phyloP scores from a whole-genome alignment of 2,888 invertebrate genomes.

The Lasioglossum figueresi region DNA sequence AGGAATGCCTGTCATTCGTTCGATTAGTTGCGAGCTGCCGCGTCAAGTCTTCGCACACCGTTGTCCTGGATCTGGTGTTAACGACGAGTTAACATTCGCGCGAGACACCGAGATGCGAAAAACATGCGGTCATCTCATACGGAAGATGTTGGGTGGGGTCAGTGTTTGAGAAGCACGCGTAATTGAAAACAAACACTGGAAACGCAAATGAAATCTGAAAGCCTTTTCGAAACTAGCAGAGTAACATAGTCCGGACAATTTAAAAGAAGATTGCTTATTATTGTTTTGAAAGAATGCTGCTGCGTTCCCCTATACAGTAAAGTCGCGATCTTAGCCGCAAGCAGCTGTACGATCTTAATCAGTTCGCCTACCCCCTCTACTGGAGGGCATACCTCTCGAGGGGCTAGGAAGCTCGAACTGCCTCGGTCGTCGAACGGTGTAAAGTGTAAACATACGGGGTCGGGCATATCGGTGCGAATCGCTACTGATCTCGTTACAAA shows the following conservation, averaged over 20 bases:
- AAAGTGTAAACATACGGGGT: too few species aligned
- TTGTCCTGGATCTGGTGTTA: background rate
- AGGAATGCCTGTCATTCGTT: slow-evolving; percentile 69
- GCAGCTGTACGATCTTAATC: too few species aligned
- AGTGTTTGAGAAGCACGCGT: background rate
- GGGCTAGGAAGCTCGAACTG: too few species aligned
- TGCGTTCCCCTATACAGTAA: background rate
- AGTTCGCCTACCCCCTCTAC: too few species aligned
- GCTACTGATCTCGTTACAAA: too few species aligned
- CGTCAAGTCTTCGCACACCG: background rate
- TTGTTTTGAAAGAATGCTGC: background rate
- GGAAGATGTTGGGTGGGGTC: background rate
- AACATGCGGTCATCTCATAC: background rate
- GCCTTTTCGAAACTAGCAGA: background rate
- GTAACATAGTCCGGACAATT: background rate
- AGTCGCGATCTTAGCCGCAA: too few species aligned
- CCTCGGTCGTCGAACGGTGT: too few species aligned
- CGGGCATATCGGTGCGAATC: too few species aligned
- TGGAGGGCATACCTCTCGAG: too few species aligned
- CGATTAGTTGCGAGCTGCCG: slow-evolving; percentile 53
- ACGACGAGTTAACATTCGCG: background rate
- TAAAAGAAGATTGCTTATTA: background rate
- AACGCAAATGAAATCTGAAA: background rate
- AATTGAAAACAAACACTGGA: background rate
- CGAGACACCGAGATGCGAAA: background rate